phyloP scores from a whole-genome alignment of 2,888 invertebrate genomes.

The Drosophila mulleri region DNA sequence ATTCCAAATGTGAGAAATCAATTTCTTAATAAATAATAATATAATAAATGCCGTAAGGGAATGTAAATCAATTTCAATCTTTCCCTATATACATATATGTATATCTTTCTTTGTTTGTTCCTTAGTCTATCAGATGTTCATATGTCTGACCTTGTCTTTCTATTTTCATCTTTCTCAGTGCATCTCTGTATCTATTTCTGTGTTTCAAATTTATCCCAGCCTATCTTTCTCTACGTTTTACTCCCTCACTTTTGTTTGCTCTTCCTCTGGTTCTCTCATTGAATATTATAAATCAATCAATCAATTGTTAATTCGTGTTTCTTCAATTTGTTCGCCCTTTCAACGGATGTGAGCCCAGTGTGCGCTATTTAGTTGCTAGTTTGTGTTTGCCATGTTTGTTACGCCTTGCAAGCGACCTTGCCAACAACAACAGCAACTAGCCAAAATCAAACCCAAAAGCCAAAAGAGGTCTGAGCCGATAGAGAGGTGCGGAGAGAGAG shows the following conservation, averaged over 20 bases:
- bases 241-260: not conserved
- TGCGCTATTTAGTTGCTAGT: conserved; percentile 39
- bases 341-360: conserved; percentile 8
- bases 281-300: too few species aligned
- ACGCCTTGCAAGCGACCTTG: conserved; percentile 68
- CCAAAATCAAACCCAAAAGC: conserved; percentile 63
- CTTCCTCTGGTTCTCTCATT: not conserved
- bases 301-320: not conserved
- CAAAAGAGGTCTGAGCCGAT: conserved; percentile 37
- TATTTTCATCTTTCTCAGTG: too few species aligned
- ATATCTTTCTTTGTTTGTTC: too few species aligned
- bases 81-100: too few species aligned
- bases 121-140: too few species aligned
- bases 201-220: too few species aligned
- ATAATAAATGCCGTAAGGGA: not conserved
- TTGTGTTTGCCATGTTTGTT: conserved; percentile 54
- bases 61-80: too few species aligned
- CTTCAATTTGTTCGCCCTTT: not conserved
- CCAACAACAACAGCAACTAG: conserved; percentile 70
- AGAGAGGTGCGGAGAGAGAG: not conserved
- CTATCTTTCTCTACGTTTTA: too few species aligned
- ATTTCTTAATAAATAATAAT: not conserved
- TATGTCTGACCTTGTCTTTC: too few species aligned
- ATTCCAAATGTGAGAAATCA: not conserved
- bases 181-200: too few species aligned